phyloP scores from a whole-genome alignment of 2,888 invertebrate species.

The Acleris emargana region DNA sequence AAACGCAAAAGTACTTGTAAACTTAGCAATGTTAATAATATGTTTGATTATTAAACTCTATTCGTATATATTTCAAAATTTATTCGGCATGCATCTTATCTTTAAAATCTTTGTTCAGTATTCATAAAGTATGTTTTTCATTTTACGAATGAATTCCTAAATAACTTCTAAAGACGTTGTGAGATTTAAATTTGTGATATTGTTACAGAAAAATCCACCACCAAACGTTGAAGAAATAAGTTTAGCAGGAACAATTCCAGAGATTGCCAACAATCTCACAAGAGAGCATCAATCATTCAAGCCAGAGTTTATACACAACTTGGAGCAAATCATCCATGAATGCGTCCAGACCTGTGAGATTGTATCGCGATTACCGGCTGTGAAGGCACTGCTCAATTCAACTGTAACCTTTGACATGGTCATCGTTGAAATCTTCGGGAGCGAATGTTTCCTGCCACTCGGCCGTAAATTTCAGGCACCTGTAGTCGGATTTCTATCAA shows the following conservation, averaged over 20 bases:
- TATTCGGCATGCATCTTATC: too few species aligned
- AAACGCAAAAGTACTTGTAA: too few species aligned
- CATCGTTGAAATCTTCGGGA: constrained; percentile 80
- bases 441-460: constrained; percentile 83
- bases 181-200: constrained; percentile 17
- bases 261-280: constrained; percentile 73
- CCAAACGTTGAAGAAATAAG: constrained; percentile 74
- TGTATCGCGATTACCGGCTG: constrained; percentile 66
- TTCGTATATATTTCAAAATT: too few species aligned
- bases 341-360: constrained; percentile 74
- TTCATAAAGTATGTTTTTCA: too few species aligned
- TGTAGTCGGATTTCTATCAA: constrained; percentile 79
- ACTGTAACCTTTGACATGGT: constrained; percentile 67
- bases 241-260: constrained; percentile 76
- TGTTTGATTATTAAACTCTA: too few species aligned
- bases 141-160: too few species aligned
- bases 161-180: too few species aligned
- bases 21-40: too few species aligned
- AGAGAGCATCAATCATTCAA: constrained; percentile 60
- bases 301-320: constrained; percentile 67
- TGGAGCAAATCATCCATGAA: constrained; percentile 76
- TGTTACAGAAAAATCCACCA: constrained; percentile 71
- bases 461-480: constrained; percentile 81
- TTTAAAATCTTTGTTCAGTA: too few species aligned
- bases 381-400: constrained; percentile 67